A percentile compares a stretch with the other conserved stretches of the same genome.
These are phyloP conservation scores for Hoplodrina blanda DNA, from an alignment of 2,888 invertebrate genomes.

Conservation along the genomic window DNA sequence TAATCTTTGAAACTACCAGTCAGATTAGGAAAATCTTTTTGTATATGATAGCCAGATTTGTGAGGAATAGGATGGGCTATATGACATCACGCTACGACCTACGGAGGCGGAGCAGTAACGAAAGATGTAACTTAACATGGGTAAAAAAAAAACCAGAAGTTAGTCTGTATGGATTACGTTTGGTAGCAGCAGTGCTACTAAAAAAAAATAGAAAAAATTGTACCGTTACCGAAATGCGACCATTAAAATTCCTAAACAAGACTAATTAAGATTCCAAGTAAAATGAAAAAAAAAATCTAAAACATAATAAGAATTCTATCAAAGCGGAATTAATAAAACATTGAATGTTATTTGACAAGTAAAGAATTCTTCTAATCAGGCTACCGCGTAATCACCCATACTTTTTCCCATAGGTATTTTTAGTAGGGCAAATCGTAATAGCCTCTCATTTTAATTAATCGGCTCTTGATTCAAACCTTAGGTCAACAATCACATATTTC, in stretches of 20 bases:
- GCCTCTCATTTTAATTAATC: slow-evolving; percentile 40
- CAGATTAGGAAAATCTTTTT: no score
- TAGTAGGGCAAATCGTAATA: slow-evolving; percentile 26
- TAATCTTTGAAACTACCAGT: no score
- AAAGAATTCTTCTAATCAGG: slow-evolving; percentile 26
- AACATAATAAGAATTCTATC: neutral
- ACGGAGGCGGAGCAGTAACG: no score
- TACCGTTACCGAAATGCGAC: neutral
- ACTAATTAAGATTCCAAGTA: slow-evolving; percentile 1
- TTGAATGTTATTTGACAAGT: slow-evolving; percentile 42
- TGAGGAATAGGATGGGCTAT: no score
- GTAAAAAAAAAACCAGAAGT: no score
- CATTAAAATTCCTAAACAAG: slow-evolving; percentile 4
- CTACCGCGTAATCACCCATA: slow-evolving; percentile 8
- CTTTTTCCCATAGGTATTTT: slow-evolving; percentile 9
- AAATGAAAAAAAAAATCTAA: neutral
- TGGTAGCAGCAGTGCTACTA: neutral
- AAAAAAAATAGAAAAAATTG: neutral
- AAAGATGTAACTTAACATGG: no score
- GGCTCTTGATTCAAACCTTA: slow-evolving; percentile 34
- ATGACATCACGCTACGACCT: no score
- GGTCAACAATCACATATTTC: slow-evolving; percentile 55
- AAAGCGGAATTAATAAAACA: slow-evolving; percentile 24
- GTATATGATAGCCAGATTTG: no score
- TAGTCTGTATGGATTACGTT: no score